Base-by-base conservation (phyloP, 2,888 invertebrate species). In the Apamea anceps region DNA sequence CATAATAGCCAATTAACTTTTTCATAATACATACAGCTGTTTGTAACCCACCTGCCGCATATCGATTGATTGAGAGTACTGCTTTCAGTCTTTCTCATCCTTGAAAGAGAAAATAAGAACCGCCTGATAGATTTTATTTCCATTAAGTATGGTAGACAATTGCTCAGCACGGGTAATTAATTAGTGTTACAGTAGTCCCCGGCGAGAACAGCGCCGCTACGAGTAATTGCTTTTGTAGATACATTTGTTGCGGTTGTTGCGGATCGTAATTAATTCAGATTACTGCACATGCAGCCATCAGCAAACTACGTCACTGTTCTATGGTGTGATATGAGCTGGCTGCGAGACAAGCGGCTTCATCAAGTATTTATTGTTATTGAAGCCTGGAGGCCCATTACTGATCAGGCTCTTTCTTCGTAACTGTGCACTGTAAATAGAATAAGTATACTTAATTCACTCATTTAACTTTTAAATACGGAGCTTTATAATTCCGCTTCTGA, bases 1-100 rank as follows among this genome's bases (percentile, higher is more conserved):
- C 68, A 68, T 81, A 84, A 57, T 77, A 84, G 68, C 45, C 62
- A 68, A 81, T 81, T 83, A 77, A 77, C 77, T 83, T 83, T 68
- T 83, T 54, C 54, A 77, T 77, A 68, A 13, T 57, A 75, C 60
- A 65, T 62, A 37, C 62, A 68, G 84, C 66, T 68, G 63, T 83
- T 77, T 57, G 62, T 77, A 37, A 62, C 32, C 32, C 51, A 77
- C 83, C 83, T 54, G 60, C 60, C 76, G 42, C 42, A 32, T 74
- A 83, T 80, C 62, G 67, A 80, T 80, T 54, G 66, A 62, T 67
- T 60, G n/a, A 54, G 13, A 51, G 15, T 42, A 57, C 25, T 73
- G 57, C 45, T 73, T 28, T 5, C 18, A 67, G 10, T 67, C 32
- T 54, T 54, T 54, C 68, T 54, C 25, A 15, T 6, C n/a, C 10